A percentile compares a stretch with the other conserved stretches of the same genome.
phyloP scores from a whole-genome alignment of 2,888 invertebrate genomes.

The Diarsia brunnea region DNA sequence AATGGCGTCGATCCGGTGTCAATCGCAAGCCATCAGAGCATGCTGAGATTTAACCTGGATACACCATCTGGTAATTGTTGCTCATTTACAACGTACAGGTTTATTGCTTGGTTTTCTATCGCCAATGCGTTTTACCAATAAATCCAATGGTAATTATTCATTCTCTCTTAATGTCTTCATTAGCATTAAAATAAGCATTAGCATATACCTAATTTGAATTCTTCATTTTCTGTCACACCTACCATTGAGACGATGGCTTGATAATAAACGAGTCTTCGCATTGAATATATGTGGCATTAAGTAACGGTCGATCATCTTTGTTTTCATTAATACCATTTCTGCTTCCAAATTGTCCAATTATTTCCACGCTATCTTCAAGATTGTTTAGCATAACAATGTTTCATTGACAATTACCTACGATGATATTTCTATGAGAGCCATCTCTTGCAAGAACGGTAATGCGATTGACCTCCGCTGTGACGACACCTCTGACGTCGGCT shows the following conservation, averaged over 20 bases:
- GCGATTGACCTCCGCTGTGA: slow-evolving; percentile 60
- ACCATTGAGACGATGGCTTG: not conserved
- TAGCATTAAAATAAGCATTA: slow-evolving; percentile 53
- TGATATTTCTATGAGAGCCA: slow-evolving; percentile 63
- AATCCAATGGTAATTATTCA: slow-evolving; percentile 44
- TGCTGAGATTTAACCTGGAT: slow-evolving; percentile 80
- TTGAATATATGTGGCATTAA: slow-evolving; percentile 1
- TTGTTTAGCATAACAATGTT: slow-evolving; percentile 48
- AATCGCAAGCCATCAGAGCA: slow-evolving; percentile 79
- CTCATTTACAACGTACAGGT: slow-evolving; percentile 75
- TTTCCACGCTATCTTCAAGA: slow-evolving; percentile 25
- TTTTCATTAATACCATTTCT: slow-evolving; percentile 14
- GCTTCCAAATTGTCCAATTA: slow-evolving; percentile 32
- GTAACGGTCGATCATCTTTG: not conserved
- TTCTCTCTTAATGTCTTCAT: slow-evolving; percentile 47
- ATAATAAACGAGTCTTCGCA: not conserved
- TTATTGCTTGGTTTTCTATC: slow-evolving; percentile 71
- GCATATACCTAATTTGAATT: slow-evolving; percentile 44
- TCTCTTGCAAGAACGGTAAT: slow-evolving; percentile 63
- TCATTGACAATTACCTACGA: slow-evolving; percentile 55
- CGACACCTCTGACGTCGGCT: slow-evolving; percentile 50
- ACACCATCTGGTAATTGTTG: slow-evolving; percentile 77
- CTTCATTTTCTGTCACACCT: slow-evolving; percentile 23
- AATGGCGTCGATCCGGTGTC: slow-evolving; percentile 69
- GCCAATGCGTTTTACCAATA: slow-evolving; percentile 65